Evolutionary conservation across 2,113 vertebrate species (phyloP).

Genomic region (Aspiorhynchus laticeps): DNA sequence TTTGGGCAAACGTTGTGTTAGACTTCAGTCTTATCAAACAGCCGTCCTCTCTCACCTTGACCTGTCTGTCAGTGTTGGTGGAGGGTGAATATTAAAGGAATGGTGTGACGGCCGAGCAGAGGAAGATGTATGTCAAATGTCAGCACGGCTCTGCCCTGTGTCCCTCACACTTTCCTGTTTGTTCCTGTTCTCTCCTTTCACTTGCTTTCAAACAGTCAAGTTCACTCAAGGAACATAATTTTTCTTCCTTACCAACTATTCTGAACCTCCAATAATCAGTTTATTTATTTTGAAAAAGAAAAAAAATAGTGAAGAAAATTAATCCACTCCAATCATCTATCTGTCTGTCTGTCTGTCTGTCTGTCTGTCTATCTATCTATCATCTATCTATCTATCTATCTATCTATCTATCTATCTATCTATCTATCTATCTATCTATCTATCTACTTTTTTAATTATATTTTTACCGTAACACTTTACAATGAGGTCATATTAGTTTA

Average conservation of each 20-base stretch:
- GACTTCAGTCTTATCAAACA: conserved; percentile 24
- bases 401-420: neutral
- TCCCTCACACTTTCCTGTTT: conserved; percentile 8
- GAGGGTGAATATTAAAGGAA: conserved; percentile 1
- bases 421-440: too few relatives aligned
- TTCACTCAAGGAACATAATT: neutral
- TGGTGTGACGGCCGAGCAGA: neutral
- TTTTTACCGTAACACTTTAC: too few relatives aligned
- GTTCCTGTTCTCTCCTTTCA: neutral
- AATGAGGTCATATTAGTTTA: too few relatives aligned
- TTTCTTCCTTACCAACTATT: neutral
- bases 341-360: too few relatives aligned
- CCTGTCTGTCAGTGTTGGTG: neutral
- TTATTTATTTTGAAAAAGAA: neutral
- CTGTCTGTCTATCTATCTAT: neutral
- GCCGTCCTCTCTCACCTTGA: conserved; percentile 23
- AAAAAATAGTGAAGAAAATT: too few relatives aligned
- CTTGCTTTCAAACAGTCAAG: neutral
- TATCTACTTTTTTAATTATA: too few relatives aligned
- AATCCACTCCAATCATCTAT: too few relatives aligned
- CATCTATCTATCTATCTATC: neutral
- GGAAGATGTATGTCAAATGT: conserved; percentile 37
- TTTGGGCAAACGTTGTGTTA: conserved; percentile 35
- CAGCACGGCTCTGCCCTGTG: conserved; percentile 17
- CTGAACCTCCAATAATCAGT: neutral